A percentile compares a stretch with the other conserved stretches of the same genome.
These are phyloP conservation scores for Scaptomyza reducta DNA, from an alignment of 2,888 invertebrate genomes.

Conservation along the genomic window DNA sequence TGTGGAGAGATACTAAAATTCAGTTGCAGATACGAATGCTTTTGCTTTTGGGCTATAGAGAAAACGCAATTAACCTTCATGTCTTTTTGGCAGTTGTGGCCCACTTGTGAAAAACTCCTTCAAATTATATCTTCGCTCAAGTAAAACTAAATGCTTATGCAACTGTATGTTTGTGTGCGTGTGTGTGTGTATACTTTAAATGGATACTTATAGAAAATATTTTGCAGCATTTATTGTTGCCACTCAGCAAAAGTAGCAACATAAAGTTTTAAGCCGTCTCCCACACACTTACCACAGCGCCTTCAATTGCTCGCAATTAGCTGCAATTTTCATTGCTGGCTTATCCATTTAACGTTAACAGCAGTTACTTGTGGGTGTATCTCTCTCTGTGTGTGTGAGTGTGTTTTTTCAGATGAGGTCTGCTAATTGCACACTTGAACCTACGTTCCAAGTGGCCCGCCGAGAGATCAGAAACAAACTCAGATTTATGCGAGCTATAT, in stretches of 20 bases:
- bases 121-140: constrained; percentile 49
- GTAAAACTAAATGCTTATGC: constrained; percentile 2
- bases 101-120: constrained; percentile 64
- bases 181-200: constrained; percentile 24
- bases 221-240: constrained; percentile 48
- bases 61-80: constrained; percentile 76
- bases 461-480: constrained; percentile 24
- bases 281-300: constrained; percentile 10
- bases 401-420: constrained; percentile 38
- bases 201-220: constrained; percentile 32
- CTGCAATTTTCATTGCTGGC: constrained; percentile 54
- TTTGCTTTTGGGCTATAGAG: constrained; percentile 46
- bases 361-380: constrained; percentile 16
- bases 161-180: neutral
- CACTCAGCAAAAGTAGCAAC: constrained; percentile 37
- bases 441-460: constrained; percentile 30
- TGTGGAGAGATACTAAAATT: constrained; percentile 21
- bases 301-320: constrained; percentile 71
- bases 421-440: constrained; percentile 69
- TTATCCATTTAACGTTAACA: constrained; percentile 52
- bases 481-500: constrained; percentile 15
- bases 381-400: neutral
- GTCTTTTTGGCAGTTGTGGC: constrained; percentile 73
- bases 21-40: constrained; percentile 47
- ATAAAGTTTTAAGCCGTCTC: constrained; percentile 47